phyloP scores from a whole-genome alignment of 2,113 vertebrate genomes.

The Coreoperca whiteheadi region DNA sequence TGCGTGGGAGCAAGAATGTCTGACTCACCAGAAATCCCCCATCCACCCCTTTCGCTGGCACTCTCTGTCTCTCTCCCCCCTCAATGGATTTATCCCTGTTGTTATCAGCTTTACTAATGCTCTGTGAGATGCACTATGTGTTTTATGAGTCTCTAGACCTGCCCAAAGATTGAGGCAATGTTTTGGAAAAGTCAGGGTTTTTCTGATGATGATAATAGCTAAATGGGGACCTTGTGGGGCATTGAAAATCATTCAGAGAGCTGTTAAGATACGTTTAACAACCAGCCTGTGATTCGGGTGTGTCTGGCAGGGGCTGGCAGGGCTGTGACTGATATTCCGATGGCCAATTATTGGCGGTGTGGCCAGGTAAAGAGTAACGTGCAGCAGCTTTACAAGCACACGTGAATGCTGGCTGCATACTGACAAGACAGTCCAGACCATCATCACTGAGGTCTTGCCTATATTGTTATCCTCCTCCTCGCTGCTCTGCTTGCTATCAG shows the following conservation, averaged over 20 bases:
- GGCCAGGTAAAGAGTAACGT: conserved; percentile 73
- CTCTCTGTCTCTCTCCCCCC: conserved; percentile 22
- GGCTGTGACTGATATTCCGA: conserved; percentile 74
- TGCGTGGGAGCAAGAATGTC: conserved; percentile 79
- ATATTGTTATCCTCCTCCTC: conserved; percentile 68
- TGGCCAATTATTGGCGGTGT: conserved; percentile 76
- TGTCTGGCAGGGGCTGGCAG: conserved; percentile 61
- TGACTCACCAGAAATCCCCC: conserved; percentile 83
- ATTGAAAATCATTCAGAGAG: conserved; percentile 67
- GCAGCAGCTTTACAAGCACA: conserved; percentile 75
- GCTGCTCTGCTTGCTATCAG: conserved; percentile 65
- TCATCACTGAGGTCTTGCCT: conserved; percentile 44
- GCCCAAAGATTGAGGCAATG: conserved; percentile 57
- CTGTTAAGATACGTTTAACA: conserved; percentile 67
- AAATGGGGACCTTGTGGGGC: conserved; percentile 56
- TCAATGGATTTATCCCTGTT: conserved; percentile 68
- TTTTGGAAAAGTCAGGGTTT: conserved; percentile 67
- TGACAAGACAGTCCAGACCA: conserved; percentile 58
- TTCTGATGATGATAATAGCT: conserved; percentile 71
- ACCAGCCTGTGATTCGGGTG: conserved; percentile 56
- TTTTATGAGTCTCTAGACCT: conserved; percentile 62
- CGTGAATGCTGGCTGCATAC: conserved; percentile 64
- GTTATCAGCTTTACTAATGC: conserved; percentile 69
- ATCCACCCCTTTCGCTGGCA: conserved; percentile 32
- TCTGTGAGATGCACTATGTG: conserved; percentile 48